phyloP scores from a whole-genome alignment of 2,113 vertebrate genomes.

The Trichechus manatus region DNA sequence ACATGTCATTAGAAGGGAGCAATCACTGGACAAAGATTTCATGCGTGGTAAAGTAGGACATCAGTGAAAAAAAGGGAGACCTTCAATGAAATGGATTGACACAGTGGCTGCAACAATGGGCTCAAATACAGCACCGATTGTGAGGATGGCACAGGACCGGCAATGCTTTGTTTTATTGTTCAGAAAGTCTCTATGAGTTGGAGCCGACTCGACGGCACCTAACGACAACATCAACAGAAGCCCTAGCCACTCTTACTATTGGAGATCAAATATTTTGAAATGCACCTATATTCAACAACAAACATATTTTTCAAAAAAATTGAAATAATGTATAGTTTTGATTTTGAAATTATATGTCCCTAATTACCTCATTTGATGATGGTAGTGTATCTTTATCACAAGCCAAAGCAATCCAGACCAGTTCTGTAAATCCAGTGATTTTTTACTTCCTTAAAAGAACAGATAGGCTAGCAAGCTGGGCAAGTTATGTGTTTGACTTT shows the following conservation, averaged over 20 bases:
- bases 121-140: too few species aligned
- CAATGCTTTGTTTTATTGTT: too few species aligned
- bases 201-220: too few species aligned
- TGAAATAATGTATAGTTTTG: not conserved
- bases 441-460: not conserved
- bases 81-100: too few species aligned
- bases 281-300: not conserved
- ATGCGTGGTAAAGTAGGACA: too few species aligned
- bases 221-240: not conserved
- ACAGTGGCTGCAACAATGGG: too few species aligned
- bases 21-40: too few species aligned
- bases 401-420: not conserved
- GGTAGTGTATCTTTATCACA: not conserved
- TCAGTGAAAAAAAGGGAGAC: too few species aligned
- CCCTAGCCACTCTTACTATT: not conserved
- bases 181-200: too few species aligned
- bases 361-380: not conserved
- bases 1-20: too few species aligned
- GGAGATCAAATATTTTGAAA: not conserved
- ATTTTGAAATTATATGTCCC: not conserved
- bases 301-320: conserved; percentile 15
- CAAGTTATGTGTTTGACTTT: not conserved
- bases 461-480: not conserved
- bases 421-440: not conserved
- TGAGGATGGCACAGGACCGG: too few species aligned